Evolutionary conservation across 2,888 invertebrate species (phyloP), one percentile per base, ranked within the genome.

Genomic region (Tyria jacobaeae): DNA sequence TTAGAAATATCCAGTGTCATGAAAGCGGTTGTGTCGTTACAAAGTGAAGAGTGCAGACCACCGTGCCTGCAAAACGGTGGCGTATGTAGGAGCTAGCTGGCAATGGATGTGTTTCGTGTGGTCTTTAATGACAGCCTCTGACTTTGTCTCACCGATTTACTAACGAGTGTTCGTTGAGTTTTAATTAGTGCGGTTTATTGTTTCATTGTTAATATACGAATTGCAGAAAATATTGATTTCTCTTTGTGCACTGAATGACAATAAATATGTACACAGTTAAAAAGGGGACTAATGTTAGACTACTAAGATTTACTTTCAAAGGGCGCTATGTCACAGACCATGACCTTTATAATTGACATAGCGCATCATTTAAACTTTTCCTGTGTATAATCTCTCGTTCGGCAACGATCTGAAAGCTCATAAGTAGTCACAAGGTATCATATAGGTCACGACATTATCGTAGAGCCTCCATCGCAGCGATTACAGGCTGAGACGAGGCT

Each of bases 361-460:
- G 27, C 31, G 21, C 25, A 48, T 57, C 44, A 52, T 49, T 17
- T 44, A 59, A 54, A 54, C 48, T 49, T 52, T 57, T 57, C 51
- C 57, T 9, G 7, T 39, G 17, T 61, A 49, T 47, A 51, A n/a
- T 44, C 53, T 27, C 49, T 27, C 71, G 73, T 71, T 63, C 69
- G 65, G 62, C 62, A 74, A 76, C 76, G 82, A 82, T 82, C 76
- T 79, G 62, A 55, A 61, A 62, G 66, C 52, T 66, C 61, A 62
- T 61, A 64, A 64, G 63, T 60, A 76, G 71, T 73, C 72, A 71
- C 70, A 64, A 78, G 75, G 76, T 80, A 82, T 80, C 82, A 81
- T 79, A 81, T 85, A 91, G 91, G 90, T 90, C 91, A 87, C 85
- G 89, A 89, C 89, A 89, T 88, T 90, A 91, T 91, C 92, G 89